Conservation (phyloP, 2,797 vertebrate genomes). For the Crypturellus tataupa region DNA sequence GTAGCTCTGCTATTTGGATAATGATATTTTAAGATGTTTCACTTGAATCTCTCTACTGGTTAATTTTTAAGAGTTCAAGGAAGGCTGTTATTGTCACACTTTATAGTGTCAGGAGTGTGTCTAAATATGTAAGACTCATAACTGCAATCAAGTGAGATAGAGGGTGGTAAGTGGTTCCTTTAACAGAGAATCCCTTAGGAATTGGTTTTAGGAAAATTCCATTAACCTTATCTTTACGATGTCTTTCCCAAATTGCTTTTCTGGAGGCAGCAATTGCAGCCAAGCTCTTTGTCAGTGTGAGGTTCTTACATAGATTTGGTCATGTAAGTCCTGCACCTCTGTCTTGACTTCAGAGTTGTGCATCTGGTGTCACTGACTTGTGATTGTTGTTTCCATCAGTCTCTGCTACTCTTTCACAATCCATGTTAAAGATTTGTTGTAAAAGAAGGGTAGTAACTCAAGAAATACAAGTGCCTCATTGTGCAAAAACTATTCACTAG, state of each 20-base stretch:
- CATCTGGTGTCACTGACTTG: background rate
- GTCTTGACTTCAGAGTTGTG: background rate
- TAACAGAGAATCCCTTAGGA: constrained; percentile 24
- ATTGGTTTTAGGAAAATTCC: constrained; percentile 51
- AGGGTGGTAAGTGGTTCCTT: constrained; percentile 16
- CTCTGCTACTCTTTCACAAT: background rate
- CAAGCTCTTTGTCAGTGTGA: background rate
- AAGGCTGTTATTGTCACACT: constrained; percentile 2
- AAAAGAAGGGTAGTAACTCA: background rate
- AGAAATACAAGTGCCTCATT: background rate
- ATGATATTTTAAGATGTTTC: background rate
- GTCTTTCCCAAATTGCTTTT: constrained; percentile 56
- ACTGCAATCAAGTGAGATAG: constrained; percentile 37
- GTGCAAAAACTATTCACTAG: background rate
- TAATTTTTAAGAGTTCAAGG: constrained; percentile 20
- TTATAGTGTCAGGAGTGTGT: background rate
- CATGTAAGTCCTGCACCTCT: background rate
- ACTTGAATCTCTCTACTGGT: background rate
- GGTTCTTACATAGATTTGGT: constrained; percentile 3
- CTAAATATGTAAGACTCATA: constrained; percentile 30
- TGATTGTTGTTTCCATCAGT: background rate
- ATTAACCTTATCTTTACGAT: constrained; percentile 60
- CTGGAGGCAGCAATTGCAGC: constrained; percentile 39
- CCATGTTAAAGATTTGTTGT: background rate
- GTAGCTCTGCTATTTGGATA: background rate